Evolutionary conservation across 2,888 invertebrate genomes (phyloP), one percentile per base, ranked within the genome.

Genomic region (Leptarthrus brevirostris): DNA sequence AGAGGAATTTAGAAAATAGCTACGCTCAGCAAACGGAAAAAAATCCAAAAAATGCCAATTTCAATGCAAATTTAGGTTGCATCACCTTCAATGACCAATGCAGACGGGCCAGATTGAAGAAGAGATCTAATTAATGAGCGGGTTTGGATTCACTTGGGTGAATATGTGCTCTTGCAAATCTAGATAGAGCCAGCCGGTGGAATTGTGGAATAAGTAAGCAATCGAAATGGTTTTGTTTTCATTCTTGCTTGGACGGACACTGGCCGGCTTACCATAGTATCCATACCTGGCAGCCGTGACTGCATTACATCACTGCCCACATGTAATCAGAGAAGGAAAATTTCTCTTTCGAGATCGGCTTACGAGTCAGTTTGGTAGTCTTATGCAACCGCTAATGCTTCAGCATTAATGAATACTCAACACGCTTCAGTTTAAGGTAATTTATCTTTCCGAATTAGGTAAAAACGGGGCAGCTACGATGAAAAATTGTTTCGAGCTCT

Each of bases 121-220:
- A 26, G 47, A 66, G 26, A 44, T 26, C 49, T 66, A 66, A 66
- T 66, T 66, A 49, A 44, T 47, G 66, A 47, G 49, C 66, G 36
- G 47, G 24, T 66, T 49, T 47, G 22, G 66, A 66, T 66, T 30
- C 66, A 66, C 66, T 26, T 66, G 66, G 49, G 34, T 66, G 66
- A 18, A 5, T 66, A 26, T 18, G 18, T 47, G 26, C 47, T 47
- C 49, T 66, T 66, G 61, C 61, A 61, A 18, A 61, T 40, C 61
- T 16, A 40, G 5, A 40, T 20, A 22, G 36, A 56, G 18, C 10
- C 10, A 36, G 61, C 22, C 36, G 22, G 24, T 34, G 26, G 34
- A 14, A 58, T n/a, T n/a, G n/a, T n/a, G n/a, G n/a, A n/a, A n/a
- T n/a, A n/a, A n/a, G n/a, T 34, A 20, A 18, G 40, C 61, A 61